Percentiles rank a stretch among this genome's conserved stretches.
phyloP scores from a whole-genome alignment of 2,888 invertebrate species.

The Ernsta delagoae region DNA sequence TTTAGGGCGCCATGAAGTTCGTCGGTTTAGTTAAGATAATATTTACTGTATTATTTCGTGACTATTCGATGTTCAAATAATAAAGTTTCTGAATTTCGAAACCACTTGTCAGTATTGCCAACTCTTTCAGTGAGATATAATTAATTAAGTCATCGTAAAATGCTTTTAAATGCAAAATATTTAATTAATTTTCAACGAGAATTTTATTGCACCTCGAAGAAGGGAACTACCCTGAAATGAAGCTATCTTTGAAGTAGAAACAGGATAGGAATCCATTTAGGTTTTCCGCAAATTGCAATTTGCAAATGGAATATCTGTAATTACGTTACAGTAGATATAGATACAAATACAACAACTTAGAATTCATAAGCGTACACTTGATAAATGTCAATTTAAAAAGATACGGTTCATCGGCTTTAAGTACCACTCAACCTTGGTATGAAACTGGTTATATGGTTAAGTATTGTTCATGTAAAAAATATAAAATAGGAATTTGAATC shows the following conservation, averaged over 20 bases:
- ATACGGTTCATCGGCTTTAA: too few species aligned
- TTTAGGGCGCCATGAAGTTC: too few species aligned
- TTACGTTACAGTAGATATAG: not conserved
- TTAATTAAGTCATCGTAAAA: not conserved
- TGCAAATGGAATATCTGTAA: constrained; percentile 8
- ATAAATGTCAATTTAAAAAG: too few species aligned
- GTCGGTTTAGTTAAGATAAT: too few species aligned
- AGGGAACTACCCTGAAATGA: constrained; percentile 6
- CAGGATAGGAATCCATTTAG: constrained; percentile 2
- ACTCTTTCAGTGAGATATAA: not conserved
- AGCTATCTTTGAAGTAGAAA: not conserved
- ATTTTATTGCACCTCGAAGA: not conserved
- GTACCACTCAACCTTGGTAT: too few species aligned
- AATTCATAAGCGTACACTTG: too few species aligned
- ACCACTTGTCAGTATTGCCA: not conserved
- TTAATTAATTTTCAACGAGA: not conserved
- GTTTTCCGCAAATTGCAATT: constrained; percentile 6
- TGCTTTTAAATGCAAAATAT: not conserved
- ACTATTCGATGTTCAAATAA: not conserved
- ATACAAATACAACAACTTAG: too few species aligned
- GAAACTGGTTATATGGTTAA: too few species aligned
- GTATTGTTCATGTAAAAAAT: too few species aligned
- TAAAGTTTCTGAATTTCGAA: not conserved
- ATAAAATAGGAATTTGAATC: too few species aligned
- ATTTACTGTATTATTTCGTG: too few species aligned